phyloP scores from a whole-genome alignment of 2,797 vertebrate species.

The Enoplosus armatus region DNA sequence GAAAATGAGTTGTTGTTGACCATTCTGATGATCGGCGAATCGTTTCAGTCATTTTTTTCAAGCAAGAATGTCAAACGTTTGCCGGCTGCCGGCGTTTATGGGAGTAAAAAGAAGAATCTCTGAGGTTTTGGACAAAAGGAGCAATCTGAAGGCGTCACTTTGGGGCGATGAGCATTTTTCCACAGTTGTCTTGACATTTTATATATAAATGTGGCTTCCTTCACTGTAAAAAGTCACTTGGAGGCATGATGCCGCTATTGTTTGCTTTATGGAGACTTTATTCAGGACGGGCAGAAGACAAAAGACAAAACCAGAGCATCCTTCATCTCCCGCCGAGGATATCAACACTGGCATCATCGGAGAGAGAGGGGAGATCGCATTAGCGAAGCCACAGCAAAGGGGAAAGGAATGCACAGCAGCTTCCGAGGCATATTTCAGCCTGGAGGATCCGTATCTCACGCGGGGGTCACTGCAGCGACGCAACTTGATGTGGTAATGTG shows the following conservation, averaged over 20 bases:
- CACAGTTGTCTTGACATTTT: too few species aligned
- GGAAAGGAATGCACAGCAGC: constrained; percentile 56
- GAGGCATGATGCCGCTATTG: background rate
- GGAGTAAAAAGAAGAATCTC: too few species aligned
- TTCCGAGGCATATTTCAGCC: constrained; percentile 68
- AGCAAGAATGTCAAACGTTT: too few species aligned
- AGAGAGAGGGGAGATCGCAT: constrained; percentile 46
- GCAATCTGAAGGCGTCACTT: too few species aligned
- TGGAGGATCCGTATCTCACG: constrained; percentile 55
- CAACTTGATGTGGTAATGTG: constrained; percentile 76
- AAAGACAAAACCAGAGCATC: constrained; percentile 27
- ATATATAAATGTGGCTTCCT: too few species aligned
- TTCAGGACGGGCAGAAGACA: background rate
- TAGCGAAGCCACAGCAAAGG: constrained; percentile 67
- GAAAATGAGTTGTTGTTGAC: too few species aligned
- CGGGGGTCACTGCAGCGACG: constrained; percentile 64
- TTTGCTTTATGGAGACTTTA: background rate
- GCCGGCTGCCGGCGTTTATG: too few species aligned
- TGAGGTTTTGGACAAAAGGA: too few species aligned
- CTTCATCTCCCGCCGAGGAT: constrained; percentile 19
- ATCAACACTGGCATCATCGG: constrained; percentile 53
- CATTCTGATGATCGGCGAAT: too few species aligned
- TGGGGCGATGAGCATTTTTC: too few species aligned
- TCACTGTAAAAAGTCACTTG: too few species aligned
- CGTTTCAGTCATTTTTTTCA: too few species aligned